Conservation (phyloP, 2,113 vertebrate species). For the Hirundichthys speculiger region DNA sequence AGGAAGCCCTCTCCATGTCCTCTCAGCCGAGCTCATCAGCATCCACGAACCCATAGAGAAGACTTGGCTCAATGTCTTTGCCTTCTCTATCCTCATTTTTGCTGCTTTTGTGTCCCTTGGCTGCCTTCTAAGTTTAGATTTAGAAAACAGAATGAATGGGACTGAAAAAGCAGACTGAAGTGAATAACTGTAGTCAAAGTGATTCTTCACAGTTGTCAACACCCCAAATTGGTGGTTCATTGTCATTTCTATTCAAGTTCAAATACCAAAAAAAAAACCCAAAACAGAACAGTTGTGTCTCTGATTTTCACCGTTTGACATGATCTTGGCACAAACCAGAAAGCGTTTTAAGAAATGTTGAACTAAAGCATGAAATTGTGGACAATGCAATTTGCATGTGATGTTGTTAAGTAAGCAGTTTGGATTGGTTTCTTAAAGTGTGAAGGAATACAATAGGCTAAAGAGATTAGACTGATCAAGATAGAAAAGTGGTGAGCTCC, state of each 20-base stretch:
- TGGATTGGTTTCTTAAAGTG: conserved; percentile 31
- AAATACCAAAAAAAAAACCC: background rate
- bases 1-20: conserved; percentile 60
- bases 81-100: conserved; percentile 16
- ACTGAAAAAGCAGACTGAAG: conserved; percentile 20
- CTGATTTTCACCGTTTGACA: background rate
- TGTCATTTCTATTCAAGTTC: conserved; percentile 14
- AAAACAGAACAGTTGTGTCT: background rate
- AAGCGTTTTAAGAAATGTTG: conserved; percentile 1
- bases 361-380: conserved; percentile 12
- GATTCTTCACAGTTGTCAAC: conserved; percentile 15
- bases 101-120: conserved; percentile 59
- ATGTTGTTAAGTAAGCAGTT: conserved; percentile 35
- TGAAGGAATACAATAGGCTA: conserved; percentile 36
- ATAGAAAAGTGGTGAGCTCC: conserved; percentile 24
- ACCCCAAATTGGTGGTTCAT: background rate
- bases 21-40: conserved; percentile 60
- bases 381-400: conserved; percentile 18
- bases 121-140: conserved; percentile 57
- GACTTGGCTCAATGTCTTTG: conserved; percentile 53
- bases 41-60: conserved; percentile 57
- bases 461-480: conserved; percentile 57
- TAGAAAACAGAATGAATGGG: conserved; percentile 36
- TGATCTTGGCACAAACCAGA: background rate
- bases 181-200: conserved; percentile 26